phyloP scores from a whole-genome alignment of 2,113 vertebrate genomes.

The Nematolebias whitei region DNA sequence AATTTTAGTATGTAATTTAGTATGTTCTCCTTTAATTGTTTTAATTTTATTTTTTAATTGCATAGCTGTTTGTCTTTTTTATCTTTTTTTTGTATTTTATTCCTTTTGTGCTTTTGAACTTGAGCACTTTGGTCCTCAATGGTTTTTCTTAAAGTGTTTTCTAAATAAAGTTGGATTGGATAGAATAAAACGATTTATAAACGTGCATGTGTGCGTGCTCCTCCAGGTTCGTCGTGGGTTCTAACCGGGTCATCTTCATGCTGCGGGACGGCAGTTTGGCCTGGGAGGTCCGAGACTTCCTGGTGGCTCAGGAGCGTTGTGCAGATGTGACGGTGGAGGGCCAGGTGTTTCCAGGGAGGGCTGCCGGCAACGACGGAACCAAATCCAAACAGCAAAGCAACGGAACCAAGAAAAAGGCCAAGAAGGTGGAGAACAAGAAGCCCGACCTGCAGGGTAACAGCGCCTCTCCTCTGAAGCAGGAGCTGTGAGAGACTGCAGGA shows the following conservation, averaged over 20 bases:
- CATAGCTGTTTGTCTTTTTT: too few relatives aligned
- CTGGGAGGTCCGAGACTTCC: slow-evolving; percentile 98
- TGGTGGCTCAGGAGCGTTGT: slow-evolving; percentile 90
- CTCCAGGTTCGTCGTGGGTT: slow-evolving; percentile 94
- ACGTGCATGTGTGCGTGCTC: too few relatives aligned
- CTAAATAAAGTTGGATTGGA: too few relatives aligned
- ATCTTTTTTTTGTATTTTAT: too few relatives aligned
- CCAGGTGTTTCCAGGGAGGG: slow-evolving; percentile 93
- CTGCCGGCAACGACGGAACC: slow-evolving; percentile 63
- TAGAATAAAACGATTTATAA: too few relatives aligned
- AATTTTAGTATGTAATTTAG: too few relatives aligned
- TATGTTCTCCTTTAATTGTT: too few relatives aligned
- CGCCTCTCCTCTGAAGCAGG: slow-evolving; percentile 77
- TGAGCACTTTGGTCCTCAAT: too few relatives aligned
- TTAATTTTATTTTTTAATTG: too few relatives aligned
- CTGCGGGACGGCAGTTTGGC: slow-evolving; percentile 91
- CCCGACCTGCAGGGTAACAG: slow-evolving; percentile 76
- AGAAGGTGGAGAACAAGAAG: slow-evolving; percentile 72
- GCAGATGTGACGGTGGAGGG: slow-evolving; percentile 94
- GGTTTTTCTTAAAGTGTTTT: too few relatives aligned
- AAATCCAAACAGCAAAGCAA: slow-evolving; percentile 78
- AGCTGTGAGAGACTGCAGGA: slow-evolving; percentile 79
- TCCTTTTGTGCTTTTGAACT: too few relatives aligned
- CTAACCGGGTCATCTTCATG: slow-evolving; percentile 97
- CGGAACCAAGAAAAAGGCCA: slow-evolving; percentile 81